Conservation (phyloP, 2,888 invertebrate genomes). For the Poecilobothrus nobilitatus region DNA sequence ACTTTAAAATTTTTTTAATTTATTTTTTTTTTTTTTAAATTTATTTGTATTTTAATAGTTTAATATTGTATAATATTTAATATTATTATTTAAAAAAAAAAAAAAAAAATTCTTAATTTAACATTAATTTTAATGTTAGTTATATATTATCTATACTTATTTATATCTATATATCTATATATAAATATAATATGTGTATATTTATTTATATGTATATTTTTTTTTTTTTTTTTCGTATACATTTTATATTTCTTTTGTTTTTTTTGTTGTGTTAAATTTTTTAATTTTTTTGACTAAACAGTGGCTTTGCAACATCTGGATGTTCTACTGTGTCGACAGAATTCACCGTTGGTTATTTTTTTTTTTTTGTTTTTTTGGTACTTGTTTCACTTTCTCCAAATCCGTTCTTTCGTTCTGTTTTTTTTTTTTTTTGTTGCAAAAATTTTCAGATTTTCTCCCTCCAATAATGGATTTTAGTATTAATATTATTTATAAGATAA, state of each 20-base stretch:
- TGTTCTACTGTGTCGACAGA: neutral
- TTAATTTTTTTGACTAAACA: neutral
- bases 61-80: too few species aligned
- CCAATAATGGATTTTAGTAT: neutral
- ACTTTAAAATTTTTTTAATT: too few species aligned
- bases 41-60: too few species aligned
- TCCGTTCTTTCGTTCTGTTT: too few species aligned
- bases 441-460: neutral
- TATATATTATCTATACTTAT: neutral
- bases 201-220: neutral
- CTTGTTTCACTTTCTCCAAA: neutral
- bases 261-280: constrained; percentile 1
- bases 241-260: neutral
- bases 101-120: neutral
- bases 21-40: too few species aligned
- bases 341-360: neutral
- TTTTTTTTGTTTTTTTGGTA: neutral
- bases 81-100: too few species aligned
- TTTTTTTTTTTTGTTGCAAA: too few species aligned
- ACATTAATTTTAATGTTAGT: constrained; percentile 3
- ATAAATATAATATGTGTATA: neutral
- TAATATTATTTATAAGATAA: neutral
- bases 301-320: constrained; percentile 1
- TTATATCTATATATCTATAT: neutral
- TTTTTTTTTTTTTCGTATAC: neutral